These are phyloP conservation scores for Ciona savignyi DNA, from an alignment of 23 tunicate genomes.

Conservation along the genomic window DNA sequence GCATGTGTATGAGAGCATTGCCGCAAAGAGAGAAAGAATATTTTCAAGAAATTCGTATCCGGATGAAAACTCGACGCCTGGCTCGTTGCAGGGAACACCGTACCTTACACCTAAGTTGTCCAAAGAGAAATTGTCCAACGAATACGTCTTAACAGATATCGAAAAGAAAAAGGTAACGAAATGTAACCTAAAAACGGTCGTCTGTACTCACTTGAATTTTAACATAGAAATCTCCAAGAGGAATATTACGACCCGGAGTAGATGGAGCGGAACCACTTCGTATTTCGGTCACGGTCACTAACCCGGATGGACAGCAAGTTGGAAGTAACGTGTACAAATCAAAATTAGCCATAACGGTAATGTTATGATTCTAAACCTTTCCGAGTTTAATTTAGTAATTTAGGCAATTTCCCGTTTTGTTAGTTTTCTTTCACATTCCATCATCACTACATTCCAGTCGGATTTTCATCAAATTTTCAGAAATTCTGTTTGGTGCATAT, in stretches of 20 bases:
- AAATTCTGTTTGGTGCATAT: too few relatives aligned
- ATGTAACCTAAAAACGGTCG: too few relatives aligned
- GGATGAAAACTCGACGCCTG: not conserved
- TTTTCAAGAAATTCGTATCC: constrained; percentile 30
- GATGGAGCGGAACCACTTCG: constrained; percentile 15
- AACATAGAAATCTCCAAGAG: not conserved
- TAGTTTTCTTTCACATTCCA: too few relatives aligned
- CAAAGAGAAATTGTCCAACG: not conserved
- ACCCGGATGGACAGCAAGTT: constrained; percentile 70
- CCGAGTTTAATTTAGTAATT: too few relatives aligned
- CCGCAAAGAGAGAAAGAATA: constrained; percentile 8
- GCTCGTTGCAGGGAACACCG: not conserved
- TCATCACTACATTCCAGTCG: too few relatives aligned
- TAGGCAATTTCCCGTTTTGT: too few relatives aligned
- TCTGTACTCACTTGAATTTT: too few relatives aligned
- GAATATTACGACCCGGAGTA: not conserved
- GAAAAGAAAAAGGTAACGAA: not conserved
- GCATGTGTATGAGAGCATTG: constrained; percentile 56
- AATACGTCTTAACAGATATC: not conserved
- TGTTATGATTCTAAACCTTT: too few relatives aligned
- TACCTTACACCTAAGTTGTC: not conserved
- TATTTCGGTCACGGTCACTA: constrained; percentile 66
- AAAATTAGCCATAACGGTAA: not conserved
- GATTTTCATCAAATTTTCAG: too few relatives aligned
- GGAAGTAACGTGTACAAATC: constrained; percentile 43